Percentiles rank a stretch among this genome's conserved stretches.
Evolutionary conservation across 2,888 invertebrate species (phyloP).

Genomic region (Nemoura dubitans): DNA sequence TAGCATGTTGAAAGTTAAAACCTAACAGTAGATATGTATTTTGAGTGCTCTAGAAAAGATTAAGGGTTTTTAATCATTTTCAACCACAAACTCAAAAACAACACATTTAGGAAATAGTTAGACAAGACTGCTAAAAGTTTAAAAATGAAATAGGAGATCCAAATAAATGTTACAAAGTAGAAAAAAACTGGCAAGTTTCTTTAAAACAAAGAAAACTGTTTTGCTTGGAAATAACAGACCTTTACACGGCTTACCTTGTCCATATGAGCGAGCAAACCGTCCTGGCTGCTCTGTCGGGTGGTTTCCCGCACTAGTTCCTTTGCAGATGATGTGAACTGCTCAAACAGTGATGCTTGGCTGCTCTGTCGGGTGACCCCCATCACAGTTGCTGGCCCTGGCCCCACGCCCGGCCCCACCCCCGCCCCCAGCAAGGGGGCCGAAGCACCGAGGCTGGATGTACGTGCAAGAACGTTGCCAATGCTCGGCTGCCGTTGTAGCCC

Average conservation of each 20-base stretch:
- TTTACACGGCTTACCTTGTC: constrained; percentile 73
- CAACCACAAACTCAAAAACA: no score
- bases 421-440: background rate
- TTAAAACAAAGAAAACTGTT: no score
- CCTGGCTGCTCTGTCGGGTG: constrained; percentile 88
- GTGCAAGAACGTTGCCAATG: constrained; percentile 68
- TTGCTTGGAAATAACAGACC: no score
- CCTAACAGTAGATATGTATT: no score
- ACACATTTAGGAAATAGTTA: no score
- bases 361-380: constrained; percentile 72
- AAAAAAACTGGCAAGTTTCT: no score
- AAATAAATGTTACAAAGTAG: no score
- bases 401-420: constrained; percentile 53
- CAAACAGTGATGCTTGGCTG: constrained; percentile 85
- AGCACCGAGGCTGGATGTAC: constrained; percentile 73
- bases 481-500: constrained; percentile 69
- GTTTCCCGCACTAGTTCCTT: constrained; percentile 89
- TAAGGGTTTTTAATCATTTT: no score
- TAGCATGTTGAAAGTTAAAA: no score
- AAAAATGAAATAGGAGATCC: no score
- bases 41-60: no score
- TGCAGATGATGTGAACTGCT: constrained; percentile 88
- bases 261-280: constrained; percentile 87
- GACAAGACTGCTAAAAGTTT: no score
- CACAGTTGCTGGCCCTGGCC: constrained; percentile 54